Evolutionary conservation across 2,888 invertebrate species (phyloP).

Genomic region (Philereme transversata): DNA sequence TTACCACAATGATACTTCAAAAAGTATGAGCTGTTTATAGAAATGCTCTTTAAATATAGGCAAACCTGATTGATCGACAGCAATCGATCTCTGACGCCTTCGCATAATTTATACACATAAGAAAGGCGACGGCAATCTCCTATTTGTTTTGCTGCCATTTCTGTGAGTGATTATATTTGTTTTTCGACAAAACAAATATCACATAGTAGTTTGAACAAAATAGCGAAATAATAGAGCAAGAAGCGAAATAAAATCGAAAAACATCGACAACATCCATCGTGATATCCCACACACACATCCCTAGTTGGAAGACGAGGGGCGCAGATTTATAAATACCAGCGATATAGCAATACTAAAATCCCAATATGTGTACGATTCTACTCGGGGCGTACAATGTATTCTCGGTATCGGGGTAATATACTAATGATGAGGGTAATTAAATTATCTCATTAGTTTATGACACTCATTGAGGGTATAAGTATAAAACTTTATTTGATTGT

Average conservation of each 20-base stretch:
- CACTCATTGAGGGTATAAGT: no score
- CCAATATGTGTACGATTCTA: no score
- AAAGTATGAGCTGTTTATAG: no score
- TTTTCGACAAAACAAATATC: neutral
- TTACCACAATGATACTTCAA: no score
- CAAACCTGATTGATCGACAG: constrained; percentile 16
- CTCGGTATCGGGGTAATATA: no score
- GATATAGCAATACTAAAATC: neutral
- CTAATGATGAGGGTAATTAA: no score
- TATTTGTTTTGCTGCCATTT: constrained; percentile 9
- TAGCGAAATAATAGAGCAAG: neutral
- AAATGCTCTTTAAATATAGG: no score
- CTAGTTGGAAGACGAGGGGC: constrained; percentile 29
- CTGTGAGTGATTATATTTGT: constrained; percentile 5
- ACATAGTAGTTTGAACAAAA: neutral
- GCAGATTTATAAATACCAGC: constrained; percentile 8
- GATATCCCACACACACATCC: constrained; percentile 10
- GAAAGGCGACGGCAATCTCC: neutral
- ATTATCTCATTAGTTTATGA: no score
- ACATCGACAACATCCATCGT: neutral
- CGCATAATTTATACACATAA: constrained; percentile 15
- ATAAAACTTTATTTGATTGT: no score
- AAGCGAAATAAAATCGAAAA: neutral
- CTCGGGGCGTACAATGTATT: no score
- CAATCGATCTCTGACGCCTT: constrained; percentile 17